Base-by-base conservation (phyloP, 2,797 vertebrate genomes). In the Prunella strophiata region DNA sequence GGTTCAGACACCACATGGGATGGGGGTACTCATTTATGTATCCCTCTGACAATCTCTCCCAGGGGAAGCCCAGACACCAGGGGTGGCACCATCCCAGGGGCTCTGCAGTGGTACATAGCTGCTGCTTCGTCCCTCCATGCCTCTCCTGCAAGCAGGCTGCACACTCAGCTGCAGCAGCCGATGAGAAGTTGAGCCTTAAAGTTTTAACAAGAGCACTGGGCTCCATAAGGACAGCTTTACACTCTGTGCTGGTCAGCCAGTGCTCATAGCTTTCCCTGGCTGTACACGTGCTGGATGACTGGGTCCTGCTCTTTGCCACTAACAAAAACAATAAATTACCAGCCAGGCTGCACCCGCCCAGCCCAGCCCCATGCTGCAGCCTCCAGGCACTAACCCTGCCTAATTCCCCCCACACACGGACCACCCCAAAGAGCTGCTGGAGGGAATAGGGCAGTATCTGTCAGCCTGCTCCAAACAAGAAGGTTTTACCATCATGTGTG, bases 171-270 rank as follows among this genome's bases (percentile, higher is more conserved):
- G 43, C 66, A 61, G 83, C 1, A 1, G n/a, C 43, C 1, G 0
- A 65, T 0, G 16, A 88, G 55, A 76, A 71, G 61, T 21, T 0
- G 0, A 83, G 65, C 57, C 52, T 61, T 85, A 12, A 88, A 67
- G 30, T 43, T 94, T 94, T 94, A 90, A 95, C 81, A 63, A 85
- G 79, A 88, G 55, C 12, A 0, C 58, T 61, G 91, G 87, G 88
- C 61, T 96, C 68, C 62, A 55, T 92, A 45, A 94, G 91, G 11
- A 79, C 34, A 92, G 82, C 62, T 91, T 78, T 84, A 66, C 78
- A 63, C 88, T 13, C 81, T 1, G 57, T 4, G 3, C 38, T 6
- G 13, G 42, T 77, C 89, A 68, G 70, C 19, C 79, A 62, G 83
- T 22, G 45, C 52, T 71, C 10, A 1, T 3, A 23, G 89, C 48